These are phyloP conservation scores for Eueides isabella DNA, from an alignment of 1,140 invertebrate genomes.

Conservation along the genomic window DNA sequence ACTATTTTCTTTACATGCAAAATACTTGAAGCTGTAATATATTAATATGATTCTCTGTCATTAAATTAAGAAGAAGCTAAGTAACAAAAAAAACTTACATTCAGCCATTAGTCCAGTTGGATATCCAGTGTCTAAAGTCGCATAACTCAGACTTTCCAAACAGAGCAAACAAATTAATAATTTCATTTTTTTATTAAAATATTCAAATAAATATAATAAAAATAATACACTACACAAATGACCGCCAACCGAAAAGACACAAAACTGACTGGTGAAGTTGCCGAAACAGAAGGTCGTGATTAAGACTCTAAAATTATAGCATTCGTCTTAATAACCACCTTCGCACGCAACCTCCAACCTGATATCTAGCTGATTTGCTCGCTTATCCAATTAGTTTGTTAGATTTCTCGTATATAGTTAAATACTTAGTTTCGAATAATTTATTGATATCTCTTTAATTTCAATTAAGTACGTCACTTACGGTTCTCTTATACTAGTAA, in stretches of 20 bases:
- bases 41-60: background rate
- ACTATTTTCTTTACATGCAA: background rate
- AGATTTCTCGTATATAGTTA: background rate
- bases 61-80: background rate
- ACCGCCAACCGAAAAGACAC: slow-evolving; percentile 36
- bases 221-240: slow-evolving; percentile 27
- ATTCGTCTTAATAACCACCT: slow-evolving; percentile 13
- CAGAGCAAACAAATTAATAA: slow-evolving; percentile 27
- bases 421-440: background rate
- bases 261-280: slow-evolving; percentile 43
- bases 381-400: background rate
- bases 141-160: slow-evolving; percentile 11
- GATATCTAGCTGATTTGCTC: background rate
- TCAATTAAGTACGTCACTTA: too few species aligned
- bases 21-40: background rate
- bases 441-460: background rate
- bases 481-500: too few species aligned
- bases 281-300: slow-evolving; percentile 43
- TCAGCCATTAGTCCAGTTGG: slow-evolving; percentile 30
- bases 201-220: slow-evolving; percentile 3
- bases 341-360: slow-evolving; percentile 18
- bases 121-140: slow-evolving; percentile 20
- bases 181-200: slow-evolving; percentile 9
- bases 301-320: slow-evolving; percentile 26
- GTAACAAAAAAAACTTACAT: slow-evolving; percentile 15